Percentiles rank a stretch among this genome's conserved stretches.
These are phyloP conservation scores for Drosophila gunungcola DNA, from an alignment of 1,140 invertebrate species.

Conservation along the genomic window DNA sequence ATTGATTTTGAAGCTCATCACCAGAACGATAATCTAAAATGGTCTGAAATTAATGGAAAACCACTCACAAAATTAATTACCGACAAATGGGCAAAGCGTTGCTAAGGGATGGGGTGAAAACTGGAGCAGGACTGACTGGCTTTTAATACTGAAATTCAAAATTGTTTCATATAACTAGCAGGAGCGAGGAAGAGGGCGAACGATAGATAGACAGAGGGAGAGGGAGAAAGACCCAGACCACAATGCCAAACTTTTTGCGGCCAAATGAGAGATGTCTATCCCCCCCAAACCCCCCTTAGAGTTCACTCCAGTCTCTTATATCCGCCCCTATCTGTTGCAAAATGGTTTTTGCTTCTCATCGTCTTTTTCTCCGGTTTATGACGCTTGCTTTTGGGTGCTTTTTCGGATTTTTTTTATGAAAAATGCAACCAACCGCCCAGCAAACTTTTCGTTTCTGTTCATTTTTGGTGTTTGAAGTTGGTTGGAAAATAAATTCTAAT, in stretches of 20 bases:
- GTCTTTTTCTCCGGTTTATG: constrained; percentile 6
- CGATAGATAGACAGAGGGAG: neutral
- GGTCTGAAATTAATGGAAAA: constrained; percentile 60
- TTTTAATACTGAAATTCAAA: constrained; percentile 49
- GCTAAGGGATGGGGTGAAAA: neutral
- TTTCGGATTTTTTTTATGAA: constrained; percentile 11
- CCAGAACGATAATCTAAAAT: constrained; percentile 33
- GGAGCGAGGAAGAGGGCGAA: neutral
- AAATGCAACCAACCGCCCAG: constrained; percentile 25
- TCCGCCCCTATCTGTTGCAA: constrained; percentile 27
- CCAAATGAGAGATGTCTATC: constrained; percentile 34
- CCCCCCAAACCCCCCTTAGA: neutral
- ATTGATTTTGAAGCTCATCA: constrained; percentile 55
- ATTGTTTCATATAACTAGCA: constrained; percentile 15
- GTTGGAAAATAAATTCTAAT: constrained; percentile 33
- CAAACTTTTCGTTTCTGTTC: constrained; percentile 32
- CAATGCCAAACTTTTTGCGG: constrained; percentile 48
- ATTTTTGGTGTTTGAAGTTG: constrained; percentile 19
- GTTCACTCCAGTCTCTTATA: neutral
- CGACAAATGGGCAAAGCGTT: constrained; percentile 44
- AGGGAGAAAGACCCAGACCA: constrained; percentile 7
- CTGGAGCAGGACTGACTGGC: constrained; percentile 7
- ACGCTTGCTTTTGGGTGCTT: constrained; percentile 8
- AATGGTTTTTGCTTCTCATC: constrained; percentile 38
- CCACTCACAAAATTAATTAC: constrained; percentile 63